A percentile compares a stretch with the other conserved stretches of the same genome.
Conservation (phyloP, 1,140 invertebrate species). For the Hyles euphorbiae region DNA sequence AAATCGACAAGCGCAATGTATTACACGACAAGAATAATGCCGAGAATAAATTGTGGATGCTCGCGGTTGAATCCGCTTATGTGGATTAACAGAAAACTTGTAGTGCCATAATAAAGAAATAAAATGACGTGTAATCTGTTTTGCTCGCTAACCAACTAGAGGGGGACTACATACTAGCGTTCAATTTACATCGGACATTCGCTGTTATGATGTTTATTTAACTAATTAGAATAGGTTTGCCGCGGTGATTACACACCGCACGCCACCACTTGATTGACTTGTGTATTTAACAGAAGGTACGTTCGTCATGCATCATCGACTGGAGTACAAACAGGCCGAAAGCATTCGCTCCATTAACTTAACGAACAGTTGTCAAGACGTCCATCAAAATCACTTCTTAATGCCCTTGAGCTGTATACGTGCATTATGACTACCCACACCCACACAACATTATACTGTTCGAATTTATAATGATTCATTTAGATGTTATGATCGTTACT, state of each 20-base stretch:
- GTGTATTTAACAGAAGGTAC: constrained; percentile 12
- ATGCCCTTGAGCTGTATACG: constrained; percentile 39
- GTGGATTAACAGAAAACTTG: no score
- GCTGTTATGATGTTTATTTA: constrained; percentile 7
- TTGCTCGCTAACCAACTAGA: neutral
- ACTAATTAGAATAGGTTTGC: constrained; percentile 14
- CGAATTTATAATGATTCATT: no score
- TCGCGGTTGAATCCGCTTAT: no score
- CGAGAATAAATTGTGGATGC: no score
- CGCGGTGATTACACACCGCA: constrained; percentile 12
- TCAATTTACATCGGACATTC: neutral
- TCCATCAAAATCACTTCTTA: constrained; percentile 67
- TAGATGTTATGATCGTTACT: no score
- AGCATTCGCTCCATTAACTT: constrained; percentile 66
- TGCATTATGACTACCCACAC: constrained; percentile 57
- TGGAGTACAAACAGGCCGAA: constrained; percentile 46
- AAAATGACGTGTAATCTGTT: neutral
- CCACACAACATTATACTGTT: constrained; percentile 55
- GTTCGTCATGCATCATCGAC: constrained; percentile 34
- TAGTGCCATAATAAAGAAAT: neutral
- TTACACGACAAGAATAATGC: no score
- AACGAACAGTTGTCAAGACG: constrained; percentile 72
- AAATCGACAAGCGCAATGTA: no score
- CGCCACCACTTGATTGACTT: constrained; percentile 23
- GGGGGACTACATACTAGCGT: no score